These are phyloP conservation scores for Oppia nitens DNA, from an alignment of 1,140 invertebrate species.

Conservation along the genomic window DNA sequence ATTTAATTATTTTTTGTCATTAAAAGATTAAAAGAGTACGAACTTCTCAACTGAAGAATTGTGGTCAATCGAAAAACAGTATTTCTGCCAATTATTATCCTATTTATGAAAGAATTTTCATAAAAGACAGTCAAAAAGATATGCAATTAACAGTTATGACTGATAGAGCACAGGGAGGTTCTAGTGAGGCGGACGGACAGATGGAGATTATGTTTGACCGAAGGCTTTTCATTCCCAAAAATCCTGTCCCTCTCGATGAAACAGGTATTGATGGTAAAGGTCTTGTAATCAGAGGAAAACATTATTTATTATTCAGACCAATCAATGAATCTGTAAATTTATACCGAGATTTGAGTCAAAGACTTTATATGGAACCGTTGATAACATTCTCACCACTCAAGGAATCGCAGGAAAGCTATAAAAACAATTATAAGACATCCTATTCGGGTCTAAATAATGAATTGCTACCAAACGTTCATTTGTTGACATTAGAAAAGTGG, in stretches of 20 bases:
- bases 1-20: background rate
- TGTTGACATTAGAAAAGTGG: slow-evolving; percentile 73
- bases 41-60: background rate
- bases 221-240: slow-evolving; percentile 64
- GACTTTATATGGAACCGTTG: slow-evolving; percentile 31
- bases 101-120: slow-evolving; percentile 60
- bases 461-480: slow-evolving; percentile 58
- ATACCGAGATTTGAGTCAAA: slow-evolving; percentile 31
- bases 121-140: slow-evolving; percentile 6
- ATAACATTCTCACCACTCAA: slow-evolving; percentile 26
- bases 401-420: background rate
- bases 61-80: slow-evolving; percentile 22
- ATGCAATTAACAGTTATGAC: slow-evolving; percentile 40
- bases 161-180: slow-evolving; percentile 72
- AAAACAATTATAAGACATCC: slow-evolving; percentile 24
- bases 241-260: slow-evolving; percentile 81
- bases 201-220: slow-evolving; percentile 44
- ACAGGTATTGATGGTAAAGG: slow-evolving; percentile 45
- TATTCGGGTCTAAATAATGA: slow-evolving; percentile 27
- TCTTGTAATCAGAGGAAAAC: slow-evolving; percentile 58
- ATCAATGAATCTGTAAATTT: slow-evolving; percentile 27
- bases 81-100: slow-evolving; percentile 84
- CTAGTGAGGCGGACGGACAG: slow-evolving; percentile 38
- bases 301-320: slow-evolving; percentile 27
- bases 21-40: slow-evolving; percentile 4